These are phyloP conservation scores for Drosophila kambysellisi DNA, from an alignment of 2,888 invertebrate species.

Conservation along the genomic window DNA sequence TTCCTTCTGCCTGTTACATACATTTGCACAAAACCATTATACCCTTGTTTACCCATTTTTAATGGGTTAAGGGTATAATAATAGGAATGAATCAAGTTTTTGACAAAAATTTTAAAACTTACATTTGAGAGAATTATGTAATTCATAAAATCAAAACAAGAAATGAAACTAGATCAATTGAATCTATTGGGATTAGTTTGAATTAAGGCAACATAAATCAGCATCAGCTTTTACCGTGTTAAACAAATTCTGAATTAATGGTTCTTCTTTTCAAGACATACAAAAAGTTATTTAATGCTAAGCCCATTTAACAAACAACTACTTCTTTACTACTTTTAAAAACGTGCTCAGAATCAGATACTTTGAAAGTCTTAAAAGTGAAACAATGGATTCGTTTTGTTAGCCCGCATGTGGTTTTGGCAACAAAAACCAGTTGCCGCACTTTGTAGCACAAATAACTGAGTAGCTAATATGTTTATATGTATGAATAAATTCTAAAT, in stretches of 20 bases:
- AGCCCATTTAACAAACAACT: conserved; percentile 1
- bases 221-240: not conserved
- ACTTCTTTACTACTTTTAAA: conserved; percentile 6
- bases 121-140: not conserved
- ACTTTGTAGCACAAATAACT: conserved; percentile 9
- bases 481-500: conserved; percentile 10
- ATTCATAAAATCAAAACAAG: not conserved
- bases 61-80: too few relatives aligned
- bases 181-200: not conserved
- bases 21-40: too few relatives aligned
- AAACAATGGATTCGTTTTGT: conserved; percentile 36
- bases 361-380: conserved; percentile 20
- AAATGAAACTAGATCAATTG: not conserved
- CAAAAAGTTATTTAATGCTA: conserved; percentile 8
- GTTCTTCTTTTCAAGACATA: not conserved
- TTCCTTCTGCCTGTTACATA: too few relatives aligned
- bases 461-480: not conserved
- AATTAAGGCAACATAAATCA: not conserved
- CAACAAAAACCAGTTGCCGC: conserved; percentile 38
- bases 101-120: not conserved
- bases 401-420: conserved; percentile 39
- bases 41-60: too few relatives aligned
- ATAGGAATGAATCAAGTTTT: not conserved
- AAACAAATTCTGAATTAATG: not conserved
- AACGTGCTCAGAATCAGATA: conserved; percentile 19